These are phyloP conservation scores for Antheraea yamamai DNA, from an alignment of 2,888 invertebrate genomes.

Conservation along the genomic window DNA sequence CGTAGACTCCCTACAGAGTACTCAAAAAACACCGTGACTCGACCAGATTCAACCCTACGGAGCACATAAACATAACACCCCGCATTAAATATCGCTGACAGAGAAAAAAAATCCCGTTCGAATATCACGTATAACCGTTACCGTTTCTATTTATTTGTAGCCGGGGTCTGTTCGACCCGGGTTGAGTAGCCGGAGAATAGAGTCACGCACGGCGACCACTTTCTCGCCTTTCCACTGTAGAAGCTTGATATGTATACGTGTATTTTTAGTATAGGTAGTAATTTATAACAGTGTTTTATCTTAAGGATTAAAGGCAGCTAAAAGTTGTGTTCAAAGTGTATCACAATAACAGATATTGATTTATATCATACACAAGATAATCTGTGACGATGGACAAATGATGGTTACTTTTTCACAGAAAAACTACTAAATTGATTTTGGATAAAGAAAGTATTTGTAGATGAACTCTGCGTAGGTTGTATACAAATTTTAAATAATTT, in stretches of 20 bases:
- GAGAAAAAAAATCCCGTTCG: conserved; percentile 29
- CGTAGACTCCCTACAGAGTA: background rate
- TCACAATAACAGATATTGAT: too few species aligned
- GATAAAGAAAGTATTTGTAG: too few species aligned
- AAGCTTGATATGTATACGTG: conserved; percentile 17
- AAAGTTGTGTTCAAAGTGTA: background rate
- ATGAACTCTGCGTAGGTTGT: too few species aligned
- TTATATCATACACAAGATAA: too few species aligned
- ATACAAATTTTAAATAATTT: too few species aligned
- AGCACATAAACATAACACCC: conserved; percentile 32
- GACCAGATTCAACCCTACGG: conserved; percentile 27
- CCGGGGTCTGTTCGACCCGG: conserved; percentile 39
- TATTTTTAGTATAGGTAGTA: conserved; percentile 8
- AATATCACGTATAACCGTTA: conserved; percentile 52
- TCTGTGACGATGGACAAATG: too few species aligned
- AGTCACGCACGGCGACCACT: conserved; percentile 56
- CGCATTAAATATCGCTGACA: conserved; percentile 39
- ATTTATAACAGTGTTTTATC: background rate
- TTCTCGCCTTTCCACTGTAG: conserved; percentile 25
- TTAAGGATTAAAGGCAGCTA: background rate
- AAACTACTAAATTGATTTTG: too few species aligned
- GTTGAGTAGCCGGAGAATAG: conserved; percentile 49
- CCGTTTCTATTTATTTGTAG: conserved; percentile 54
- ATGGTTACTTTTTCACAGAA: too few species aligned
- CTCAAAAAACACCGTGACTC: conserved; percentile 29